Conservation (phyloP, 2,888 invertebrate genomes). For the Dyspetes luteomarginatus region DNA sequence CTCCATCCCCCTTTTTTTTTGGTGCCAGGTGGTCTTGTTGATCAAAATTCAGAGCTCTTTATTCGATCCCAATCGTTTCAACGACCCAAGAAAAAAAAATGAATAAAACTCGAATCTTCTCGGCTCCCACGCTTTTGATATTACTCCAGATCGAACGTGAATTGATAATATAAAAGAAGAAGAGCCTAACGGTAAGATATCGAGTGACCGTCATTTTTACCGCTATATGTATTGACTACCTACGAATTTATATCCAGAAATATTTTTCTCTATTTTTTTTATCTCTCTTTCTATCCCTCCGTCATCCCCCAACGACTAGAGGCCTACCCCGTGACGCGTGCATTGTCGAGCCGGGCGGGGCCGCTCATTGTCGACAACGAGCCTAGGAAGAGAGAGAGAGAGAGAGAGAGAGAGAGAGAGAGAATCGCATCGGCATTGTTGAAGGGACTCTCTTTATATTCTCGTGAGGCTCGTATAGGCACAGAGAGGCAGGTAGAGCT, state of each 20-base stretch:
- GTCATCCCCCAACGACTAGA: conserved; percentile 15
- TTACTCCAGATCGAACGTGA: conserved; percentile 68
- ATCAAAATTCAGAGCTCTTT: conserved; percentile 18
- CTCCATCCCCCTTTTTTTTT: neutral
- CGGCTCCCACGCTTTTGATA: conserved; percentile 70
- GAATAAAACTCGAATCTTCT: conserved; percentile 15
- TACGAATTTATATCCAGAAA: conserved; percentile 36
- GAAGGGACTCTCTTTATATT: conserved; percentile 63
- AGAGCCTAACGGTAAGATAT: conserved; percentile 80
- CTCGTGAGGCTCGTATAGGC: conserved; percentile 43
- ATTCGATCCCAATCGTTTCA: conserved; percentile 13
- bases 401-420: neutral
- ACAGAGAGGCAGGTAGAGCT: conserved; percentile 59
- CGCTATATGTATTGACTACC: conserved; percentile 58
- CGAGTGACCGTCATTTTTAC: conserved; percentile 76
- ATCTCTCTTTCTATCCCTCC: conserved; percentile 7
- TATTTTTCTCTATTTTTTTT: conserved; percentile 25
- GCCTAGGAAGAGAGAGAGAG: conserved; percentile 19
- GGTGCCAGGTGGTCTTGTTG: conserved; percentile 10
- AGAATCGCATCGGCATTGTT: conserved; percentile 63
- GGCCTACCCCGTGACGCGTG: conserved; percentile 52
- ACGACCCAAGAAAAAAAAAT: conserved; percentile 30
- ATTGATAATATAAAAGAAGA: conserved; percentile 68
- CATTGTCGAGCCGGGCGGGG: conserved; percentile 61
- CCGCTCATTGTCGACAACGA: conserved; percentile 57